A percentile compares a stretch with the other conserved stretches of the same genome.
phyloP scores from a whole-genome alignment of 2,797 vertebrate genomes.

The Onychomys arenicola region DNA sequence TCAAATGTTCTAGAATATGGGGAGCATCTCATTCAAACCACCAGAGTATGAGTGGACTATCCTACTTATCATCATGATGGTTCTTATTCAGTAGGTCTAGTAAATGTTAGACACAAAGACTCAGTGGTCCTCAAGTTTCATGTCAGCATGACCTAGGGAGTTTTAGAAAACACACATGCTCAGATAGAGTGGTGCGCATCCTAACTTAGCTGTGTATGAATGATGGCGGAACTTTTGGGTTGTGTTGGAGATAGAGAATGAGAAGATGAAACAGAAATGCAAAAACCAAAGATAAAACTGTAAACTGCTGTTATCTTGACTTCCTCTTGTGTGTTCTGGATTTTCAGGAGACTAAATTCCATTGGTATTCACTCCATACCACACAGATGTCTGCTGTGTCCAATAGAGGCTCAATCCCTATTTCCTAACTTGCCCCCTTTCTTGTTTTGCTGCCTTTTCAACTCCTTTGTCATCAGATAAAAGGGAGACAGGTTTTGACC shows the following conservation, averaged over 20 bases:
- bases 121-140: not conserved
- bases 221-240: not conserved
- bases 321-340: conserved; percentile 20
- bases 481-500: not conserved
- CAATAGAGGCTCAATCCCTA: not conserved
- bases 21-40: not conserved
- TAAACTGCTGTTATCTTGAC: not conserved
- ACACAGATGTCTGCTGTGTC: not conserved
- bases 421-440: not conserved
- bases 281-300: not conserved
- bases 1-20: not conserved
- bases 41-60: not conserved
- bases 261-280: not conserved
- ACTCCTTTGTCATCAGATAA: not conserved
- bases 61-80: not conserved
- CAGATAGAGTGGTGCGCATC: not conserved
- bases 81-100: not conserved
- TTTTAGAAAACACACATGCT: not conserved
- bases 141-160: not conserved
- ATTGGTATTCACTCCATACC: not conserved
- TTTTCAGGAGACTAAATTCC: not conserved
- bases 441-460: not conserved
- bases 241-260: not conserved
- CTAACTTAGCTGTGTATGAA: not conserved
- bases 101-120: not conserved